Evolutionary conservation across 2,888 invertebrate species (phyloP).

Genomic region (Aphodius granarius): DNA sequence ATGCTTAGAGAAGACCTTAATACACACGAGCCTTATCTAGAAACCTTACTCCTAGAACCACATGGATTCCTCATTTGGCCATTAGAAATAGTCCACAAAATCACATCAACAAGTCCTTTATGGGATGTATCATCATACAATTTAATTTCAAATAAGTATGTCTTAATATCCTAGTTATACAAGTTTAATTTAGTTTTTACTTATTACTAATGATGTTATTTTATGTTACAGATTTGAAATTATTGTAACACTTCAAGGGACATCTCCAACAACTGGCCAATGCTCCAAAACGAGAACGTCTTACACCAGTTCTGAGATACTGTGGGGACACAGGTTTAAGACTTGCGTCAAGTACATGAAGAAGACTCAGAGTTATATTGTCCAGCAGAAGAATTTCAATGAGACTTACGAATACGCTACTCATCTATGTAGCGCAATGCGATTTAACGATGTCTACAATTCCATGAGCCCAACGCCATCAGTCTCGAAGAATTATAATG

Average conservation of each 20-base stretch:
- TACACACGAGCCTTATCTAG: constrained; percentile 71
- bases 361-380: constrained; percentile 58
- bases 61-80: constrained; percentile 80
- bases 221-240: constrained; percentile 69
- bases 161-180: background rate
- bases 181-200: too few relatives aligned
- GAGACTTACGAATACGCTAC: constrained; percentile 69
- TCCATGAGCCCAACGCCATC: constrained; percentile 14
- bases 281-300: constrained; percentile 74
- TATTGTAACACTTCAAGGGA: constrained; percentile 80
- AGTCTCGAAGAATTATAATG: constrained; percentile 13
- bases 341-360: constrained; percentile 56
- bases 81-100: constrained; percentile 80
- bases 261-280: constrained; percentile 75
- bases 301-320: constrained; percentile 77
- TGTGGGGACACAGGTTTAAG: constrained; percentile 82
- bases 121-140: constrained; percentile 78
- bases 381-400: constrained; percentile 67
- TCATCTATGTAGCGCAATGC: constrained; percentile 84
- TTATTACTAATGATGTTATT: too few relatives aligned
- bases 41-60: constrained; percentile 66
- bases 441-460: constrained; percentile 66
- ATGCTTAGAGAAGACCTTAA: constrained; percentile 72
- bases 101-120: constrained; percentile 77
- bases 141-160: constrained; percentile 65